Percentiles rank a stretch among this genome's conserved stretches.
These are phyloP conservation scores for Erpetoichthys calabaricus DNA, from an alignment of 2,797 vertebrate species.

Conservation along the genomic window DNA sequence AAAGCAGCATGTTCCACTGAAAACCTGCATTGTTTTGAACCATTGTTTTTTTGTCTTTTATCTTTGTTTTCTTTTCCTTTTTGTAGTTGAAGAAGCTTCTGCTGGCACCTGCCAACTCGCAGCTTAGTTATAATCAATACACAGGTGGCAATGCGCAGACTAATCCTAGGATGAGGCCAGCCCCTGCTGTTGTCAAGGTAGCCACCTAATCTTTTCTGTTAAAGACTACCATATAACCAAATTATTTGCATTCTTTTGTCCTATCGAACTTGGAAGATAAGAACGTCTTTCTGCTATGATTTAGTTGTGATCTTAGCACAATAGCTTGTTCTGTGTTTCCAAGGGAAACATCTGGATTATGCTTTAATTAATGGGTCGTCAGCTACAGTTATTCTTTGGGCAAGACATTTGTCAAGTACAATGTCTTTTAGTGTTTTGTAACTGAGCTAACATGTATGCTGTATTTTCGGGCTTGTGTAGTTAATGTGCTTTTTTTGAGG, in stretches of 20 bases:
- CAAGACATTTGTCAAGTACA: background rate
- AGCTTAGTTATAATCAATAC: conserved; percentile 98
- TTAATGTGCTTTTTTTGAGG: too few species aligned
- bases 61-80: conserved; percentile 31
- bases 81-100: conserved; percentile 96
- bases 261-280: background rate
- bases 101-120: conserved; percentile 93
- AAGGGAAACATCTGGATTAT: background rate
- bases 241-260: background rate
- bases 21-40: too few species aligned
- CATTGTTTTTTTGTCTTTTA: too few species aligned
- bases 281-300: background rate
- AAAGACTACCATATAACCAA: conserved; percentile 3
- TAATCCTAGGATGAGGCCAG: conserved; percentile 93
- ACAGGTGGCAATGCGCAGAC: conserved; percentile 84
- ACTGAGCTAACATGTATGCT: too few species aligned
- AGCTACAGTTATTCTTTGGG: background rate
- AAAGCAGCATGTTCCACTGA: too few species aligned
- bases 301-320: background rate
- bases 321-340: background rate
- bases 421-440: background rate
- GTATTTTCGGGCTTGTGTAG: too few species aligned
- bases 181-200: conserved; percentile 94
- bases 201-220: conserved; percentile 32
- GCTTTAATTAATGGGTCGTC: background rate